Evolutionary conservation across 2,888 invertebrate genomes (phyloP).

Genomic region (Allacma fusca): DNA sequence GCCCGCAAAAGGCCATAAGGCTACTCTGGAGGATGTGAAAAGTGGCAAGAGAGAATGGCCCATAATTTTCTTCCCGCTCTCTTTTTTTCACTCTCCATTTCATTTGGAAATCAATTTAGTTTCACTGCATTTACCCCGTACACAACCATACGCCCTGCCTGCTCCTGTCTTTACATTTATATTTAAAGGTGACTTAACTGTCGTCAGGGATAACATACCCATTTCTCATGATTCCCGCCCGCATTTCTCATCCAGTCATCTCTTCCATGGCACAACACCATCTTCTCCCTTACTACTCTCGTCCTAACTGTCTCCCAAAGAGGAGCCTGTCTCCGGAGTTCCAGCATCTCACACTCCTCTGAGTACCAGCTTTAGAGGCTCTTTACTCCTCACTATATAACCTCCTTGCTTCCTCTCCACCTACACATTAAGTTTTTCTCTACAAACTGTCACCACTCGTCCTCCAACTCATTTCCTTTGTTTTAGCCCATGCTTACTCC

Average conservation of each 20-base stretch:
- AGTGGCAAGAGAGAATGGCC: constrained; percentile 34
- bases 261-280: neutral
- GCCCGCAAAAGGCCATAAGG: constrained; percentile 37
- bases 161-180: constrained; percentile 28
- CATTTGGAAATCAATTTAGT: constrained; percentile 46
- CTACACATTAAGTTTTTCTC: no score
- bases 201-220: constrained; percentile 27
- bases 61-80: constrained; percentile 37
- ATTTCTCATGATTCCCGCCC: constrained; percentile 30
- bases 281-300: no score
- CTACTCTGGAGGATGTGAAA: constrained; percentile 35
- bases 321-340: no score
- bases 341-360: no score
- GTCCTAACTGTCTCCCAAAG: no score
- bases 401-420: no score
- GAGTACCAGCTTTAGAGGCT: no score
- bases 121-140: constrained; percentile 35
- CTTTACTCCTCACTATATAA: no score
- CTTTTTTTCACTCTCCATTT: constrained; percentile 41
- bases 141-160: constrained; percentile 25
- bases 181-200: constrained; percentile 34
- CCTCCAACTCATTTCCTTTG: no score
- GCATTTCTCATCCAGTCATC: constrained; percentile 14
- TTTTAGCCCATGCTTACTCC: no score
- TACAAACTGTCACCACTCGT: no score